These are phyloP conservation scores for Perodicticus potto DNA, from an alignment of 2,797 vertebrate species.

Conservation along the genomic window DNA sequence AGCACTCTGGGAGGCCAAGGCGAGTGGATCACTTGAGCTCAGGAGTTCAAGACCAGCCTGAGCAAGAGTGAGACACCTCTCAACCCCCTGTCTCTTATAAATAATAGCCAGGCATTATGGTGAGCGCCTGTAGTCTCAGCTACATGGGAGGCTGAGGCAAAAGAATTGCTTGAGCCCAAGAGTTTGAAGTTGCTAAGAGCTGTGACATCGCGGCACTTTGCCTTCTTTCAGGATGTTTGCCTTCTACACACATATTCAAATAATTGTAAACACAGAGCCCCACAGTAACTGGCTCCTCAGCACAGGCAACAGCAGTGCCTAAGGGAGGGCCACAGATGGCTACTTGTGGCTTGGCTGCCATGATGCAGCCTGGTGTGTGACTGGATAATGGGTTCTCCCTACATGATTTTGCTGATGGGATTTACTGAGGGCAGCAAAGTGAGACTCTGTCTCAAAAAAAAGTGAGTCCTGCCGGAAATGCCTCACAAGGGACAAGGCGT, in stretches of 20 bases:
- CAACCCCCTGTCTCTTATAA: no score
- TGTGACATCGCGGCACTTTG: no score
- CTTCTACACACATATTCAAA: no score
- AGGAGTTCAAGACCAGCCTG: no score
- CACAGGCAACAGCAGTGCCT: rapidly evolving
- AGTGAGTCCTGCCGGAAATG: no score
- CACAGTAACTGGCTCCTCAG: rapidly evolving
- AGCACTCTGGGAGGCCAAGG: neutral
- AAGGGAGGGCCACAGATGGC: rapidly evolving
- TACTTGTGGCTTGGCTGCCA: neutral
- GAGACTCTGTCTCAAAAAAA: no score
- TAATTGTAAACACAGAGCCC: neutral
- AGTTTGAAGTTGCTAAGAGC: no score
- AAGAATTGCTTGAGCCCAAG: neutral
- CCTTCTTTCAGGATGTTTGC: no score
- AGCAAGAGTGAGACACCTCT: neutral
- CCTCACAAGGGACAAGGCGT: no score
- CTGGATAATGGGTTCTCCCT: neutral
- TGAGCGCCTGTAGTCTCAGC: no score
- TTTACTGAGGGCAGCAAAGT: neutral
- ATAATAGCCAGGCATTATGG: no score
- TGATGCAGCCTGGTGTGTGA: rapidly evolving
- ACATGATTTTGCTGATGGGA: neutral
- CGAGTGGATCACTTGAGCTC: no score
- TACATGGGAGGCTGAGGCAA: neutral